phyloP scores from a whole-genome alignment of 2,113 vertebrate genomes.

The Erythrolamprus reginae region DNA sequence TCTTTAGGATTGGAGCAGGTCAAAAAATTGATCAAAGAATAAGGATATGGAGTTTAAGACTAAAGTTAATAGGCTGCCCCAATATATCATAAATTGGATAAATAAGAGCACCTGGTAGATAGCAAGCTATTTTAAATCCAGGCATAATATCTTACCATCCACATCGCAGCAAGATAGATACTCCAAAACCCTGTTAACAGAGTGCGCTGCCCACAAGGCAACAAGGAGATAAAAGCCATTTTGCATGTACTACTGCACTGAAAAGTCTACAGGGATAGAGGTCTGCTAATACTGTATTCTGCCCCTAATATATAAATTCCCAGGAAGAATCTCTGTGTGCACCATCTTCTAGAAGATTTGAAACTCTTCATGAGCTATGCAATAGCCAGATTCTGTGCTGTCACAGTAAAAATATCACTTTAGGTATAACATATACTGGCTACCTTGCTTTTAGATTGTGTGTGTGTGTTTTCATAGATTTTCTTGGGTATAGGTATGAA shows the following conservation, averaged over 20 bases:
- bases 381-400: neutral
- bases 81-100: neutral
- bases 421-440: neutral
- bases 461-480: no score
- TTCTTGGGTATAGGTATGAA: no score
- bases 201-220: neutral
- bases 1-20: neutral
- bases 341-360: neutral
- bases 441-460: neutral
- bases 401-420: neutral
- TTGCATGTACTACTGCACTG: neutral
- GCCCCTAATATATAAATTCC: neutral
- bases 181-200: neutral
- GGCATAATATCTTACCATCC: neutral
- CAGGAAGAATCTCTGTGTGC: neutral
- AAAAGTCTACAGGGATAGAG: neutral
- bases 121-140: neutral
- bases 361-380: neutral
- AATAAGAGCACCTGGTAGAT: neutral
- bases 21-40: neutral
- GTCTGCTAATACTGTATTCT: neutral
- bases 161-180: neutral
- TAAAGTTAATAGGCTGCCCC: neutral
- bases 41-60: neutral
- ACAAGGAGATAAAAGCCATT: neutral